Evolutionary conservation across 2,888 invertebrate genomes (phyloP).

Genomic region (Lasioglossum lativentre): DNA sequence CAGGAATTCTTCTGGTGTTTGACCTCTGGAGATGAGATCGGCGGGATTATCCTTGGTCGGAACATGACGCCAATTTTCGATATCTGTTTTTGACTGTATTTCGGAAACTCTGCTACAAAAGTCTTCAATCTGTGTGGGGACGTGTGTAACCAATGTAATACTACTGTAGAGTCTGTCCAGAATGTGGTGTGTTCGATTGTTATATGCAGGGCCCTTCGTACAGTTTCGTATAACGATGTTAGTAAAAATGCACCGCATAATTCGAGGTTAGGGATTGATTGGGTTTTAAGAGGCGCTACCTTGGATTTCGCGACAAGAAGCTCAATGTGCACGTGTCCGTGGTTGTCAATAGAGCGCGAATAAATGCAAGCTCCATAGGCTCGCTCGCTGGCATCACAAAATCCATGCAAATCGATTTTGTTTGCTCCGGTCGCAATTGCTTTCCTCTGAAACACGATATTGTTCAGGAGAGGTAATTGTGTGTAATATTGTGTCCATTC

Average conservation of each 20-base stretch:
- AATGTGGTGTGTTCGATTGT: not conserved
- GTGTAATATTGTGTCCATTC: not conserved
- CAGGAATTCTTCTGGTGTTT: not conserved
- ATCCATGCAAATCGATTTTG: not conserved
- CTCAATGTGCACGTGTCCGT: no score
- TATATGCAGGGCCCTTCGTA: not conserved
- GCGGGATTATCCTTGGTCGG: not conserved
- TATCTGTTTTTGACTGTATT: not conserved
- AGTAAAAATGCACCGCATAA: not conserved
- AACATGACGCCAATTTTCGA: conserved; percentile 1
- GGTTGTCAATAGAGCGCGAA: not conserved
- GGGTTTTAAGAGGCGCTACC: not conserved
- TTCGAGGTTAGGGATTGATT: not conserved
- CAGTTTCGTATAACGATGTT: not conserved
- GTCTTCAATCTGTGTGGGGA: not conserved
- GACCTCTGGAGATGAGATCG: conserved; percentile 2
- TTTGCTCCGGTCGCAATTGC: not conserved
- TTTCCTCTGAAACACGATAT: not conserved
- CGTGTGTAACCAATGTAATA: conserved; percentile 3
- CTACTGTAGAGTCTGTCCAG: conserved; percentile 16
- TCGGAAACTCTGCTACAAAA: not conserved
- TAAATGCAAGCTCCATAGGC: not conserved
- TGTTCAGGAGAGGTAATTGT: not conserved
- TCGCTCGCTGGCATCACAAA: not conserved
- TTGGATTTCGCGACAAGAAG: not conserved